Base-by-base conservation (phyloP, 1,140 invertebrate species). In the Oscheius sp. region DNA sequence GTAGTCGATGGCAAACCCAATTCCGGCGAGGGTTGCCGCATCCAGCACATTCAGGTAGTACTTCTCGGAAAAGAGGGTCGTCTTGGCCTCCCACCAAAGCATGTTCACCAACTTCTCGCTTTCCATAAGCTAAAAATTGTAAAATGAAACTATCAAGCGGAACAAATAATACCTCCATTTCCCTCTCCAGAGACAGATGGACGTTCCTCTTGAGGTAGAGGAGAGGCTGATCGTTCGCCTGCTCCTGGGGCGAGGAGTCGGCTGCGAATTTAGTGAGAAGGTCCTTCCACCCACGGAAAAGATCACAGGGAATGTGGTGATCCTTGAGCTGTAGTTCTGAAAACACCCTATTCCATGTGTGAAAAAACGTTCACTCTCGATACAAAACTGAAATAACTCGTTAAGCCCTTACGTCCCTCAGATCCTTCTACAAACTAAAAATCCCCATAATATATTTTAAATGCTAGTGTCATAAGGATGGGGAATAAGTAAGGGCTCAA, bases 101-200 rank as follows among this genome's bases (percentile, higher is more conserved):
- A 55, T 7, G 7, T 55, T 55, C 15, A 55, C 15, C 15, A 55
- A 20, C 7, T 7, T 55, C 7, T 15, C 15, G 49, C 28, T 23
- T 7, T 7, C 49, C 7, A 26, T 26, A 7, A 55, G 49, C 49
- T 55, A 23, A 55, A 55, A 55, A 7, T 42, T 42, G n/a, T 10
- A 42, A 10, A n/a, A 42, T 42, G n/a, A 42, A n/a, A 42, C 38
- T 55, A 13, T 55, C 28, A 7, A 23, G 23, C 23, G 23, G 49
- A 55, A 55, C n/a, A n/a, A n/a, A n/a, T n/a, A 55, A 55, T 23
- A 55, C 49, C 49, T 55, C 7, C 7, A 55, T 15, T 55, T 55
- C 49, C 28, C 49, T 55, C 23, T 55, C 49, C 7, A 26, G 49
- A 13, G 49, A 7, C 49, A 55, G 23, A 7, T 55, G 49, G 7